phyloP scores from a whole-genome alignment of 2,797 vertebrate species.

The Salmo trutta region DNA sequence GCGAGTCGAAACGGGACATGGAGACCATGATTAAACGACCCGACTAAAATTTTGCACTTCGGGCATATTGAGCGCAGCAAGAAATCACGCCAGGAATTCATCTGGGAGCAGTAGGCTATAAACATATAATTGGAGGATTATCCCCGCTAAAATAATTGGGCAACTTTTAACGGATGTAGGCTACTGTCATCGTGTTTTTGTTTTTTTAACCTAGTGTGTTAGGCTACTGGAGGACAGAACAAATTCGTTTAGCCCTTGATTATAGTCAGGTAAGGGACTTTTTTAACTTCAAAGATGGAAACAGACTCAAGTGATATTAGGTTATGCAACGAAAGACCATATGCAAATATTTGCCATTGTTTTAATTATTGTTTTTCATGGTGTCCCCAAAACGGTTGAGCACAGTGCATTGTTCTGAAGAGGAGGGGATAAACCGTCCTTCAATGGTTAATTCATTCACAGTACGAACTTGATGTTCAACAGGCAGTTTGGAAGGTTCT shows the following conservation, averaged over 20 bases:
- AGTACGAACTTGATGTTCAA: neutral
- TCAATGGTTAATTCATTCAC: neutral
- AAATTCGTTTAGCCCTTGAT: neutral
- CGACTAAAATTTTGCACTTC: neutral
- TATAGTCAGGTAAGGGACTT: neutral
- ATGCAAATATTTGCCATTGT: neutral
- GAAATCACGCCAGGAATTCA: neutral
- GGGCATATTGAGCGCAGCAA: neutral
- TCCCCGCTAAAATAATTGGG: neutral
- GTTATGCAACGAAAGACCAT: neutral
- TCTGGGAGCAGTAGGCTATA: neutral
- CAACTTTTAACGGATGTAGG: slow-evolving; percentile 1
- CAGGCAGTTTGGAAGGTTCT: neutral
- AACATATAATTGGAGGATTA: neutral
- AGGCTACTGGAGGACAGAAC: neutral
- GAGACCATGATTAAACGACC: slow-evolving; percentile 13
- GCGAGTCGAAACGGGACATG: slow-evolving; percentile 1
- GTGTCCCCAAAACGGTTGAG: neutral
- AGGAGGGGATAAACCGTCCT: neutral
- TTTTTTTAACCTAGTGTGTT: neutral
- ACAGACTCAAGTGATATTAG: neutral
- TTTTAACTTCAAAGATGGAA: neutral
- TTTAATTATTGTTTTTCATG: neutral
- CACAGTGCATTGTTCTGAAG: slow-evolving; percentile 1
- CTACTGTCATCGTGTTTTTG: neutral